Percentiles rank a stretch among this genome's conserved stretches.
phyloP scores from a whole-genome alignment of 2,888 invertebrate species.

The Harpagoxenus sublaevis region DNA sequence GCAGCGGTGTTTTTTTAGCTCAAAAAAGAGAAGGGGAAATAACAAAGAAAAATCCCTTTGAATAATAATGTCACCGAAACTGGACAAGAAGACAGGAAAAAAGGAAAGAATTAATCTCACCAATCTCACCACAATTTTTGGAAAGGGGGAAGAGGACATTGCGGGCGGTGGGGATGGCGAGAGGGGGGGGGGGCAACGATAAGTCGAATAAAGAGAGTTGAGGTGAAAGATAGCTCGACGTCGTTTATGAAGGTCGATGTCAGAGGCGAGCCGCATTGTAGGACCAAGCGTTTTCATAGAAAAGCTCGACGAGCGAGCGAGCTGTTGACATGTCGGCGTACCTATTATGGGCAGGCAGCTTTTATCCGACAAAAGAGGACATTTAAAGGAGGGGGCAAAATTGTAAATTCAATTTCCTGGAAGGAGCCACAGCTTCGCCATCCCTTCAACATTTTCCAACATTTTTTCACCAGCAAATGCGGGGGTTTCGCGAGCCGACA shows the following conservation, averaged over 20 bases:
- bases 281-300: slow-evolving; percentile 65
- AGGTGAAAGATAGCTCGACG: no score
- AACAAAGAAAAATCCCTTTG: slow-evolving; percentile 51
- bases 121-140: slow-evolving; percentile 67
- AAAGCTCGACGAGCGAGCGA: slow-evolving; percentile 66
- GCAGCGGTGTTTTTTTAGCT: slow-evolving; percentile 18
- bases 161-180: not conserved
- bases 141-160: not conserved
- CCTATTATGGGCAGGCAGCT: slow-evolving; percentile 76
- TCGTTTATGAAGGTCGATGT: no score
- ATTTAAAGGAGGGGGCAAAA: slow-evolving; percentile 74
- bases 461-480: slow-evolving; percentile 32
- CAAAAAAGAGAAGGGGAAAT: slow-evolving; percentile 2
- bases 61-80: slow-evolving; percentile 63
- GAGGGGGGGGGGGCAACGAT: slow-evolving; percentile 3
- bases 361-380: slow-evolving; percentile 77
- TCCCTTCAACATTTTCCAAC: slow-evolving; percentile 27
- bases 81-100: slow-evolving; percentile 16
- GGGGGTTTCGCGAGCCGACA: slow-evolving; percentile 28
- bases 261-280: slow-evolving; percentile 72
- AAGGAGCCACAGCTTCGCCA: slow-evolving; percentile 43
- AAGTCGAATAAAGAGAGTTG: not conserved
- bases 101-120: slow-evolving; percentile 71
- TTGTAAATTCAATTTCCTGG: slow-evolving; percentile 79
- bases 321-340: slow-evolving; percentile 77